Evolutionary conservation across 2,888 invertebrate genomes (phyloP), one percentile per base, ranked within the genome.

Genomic region (Uropetala carovei): DNA sequence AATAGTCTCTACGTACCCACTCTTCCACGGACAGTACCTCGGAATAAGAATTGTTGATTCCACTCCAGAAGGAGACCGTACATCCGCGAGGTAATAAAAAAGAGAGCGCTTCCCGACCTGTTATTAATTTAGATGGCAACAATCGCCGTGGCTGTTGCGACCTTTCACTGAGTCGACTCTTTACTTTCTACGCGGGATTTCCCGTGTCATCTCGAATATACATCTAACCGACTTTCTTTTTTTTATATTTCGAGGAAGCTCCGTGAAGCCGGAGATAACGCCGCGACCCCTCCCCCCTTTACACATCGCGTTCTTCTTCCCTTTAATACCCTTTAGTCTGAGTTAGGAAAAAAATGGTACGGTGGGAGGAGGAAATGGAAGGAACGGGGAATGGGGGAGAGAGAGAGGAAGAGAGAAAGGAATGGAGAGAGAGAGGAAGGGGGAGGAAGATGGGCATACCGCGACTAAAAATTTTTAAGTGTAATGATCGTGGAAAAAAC

Each of bases 141-240:
- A 75, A 75, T 75, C 27, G 75, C 75, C 7, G 11, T 13, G 22
- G 4, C 75, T 16, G 11, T 13, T 11, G 11, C 75, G 27, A 75
- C 22, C 75, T 75, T 75, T 75, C 75, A 75, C 75, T 75, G 22
- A 75, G 75, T 75, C 75, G 27, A 75, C 75, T 27, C 75, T 10
- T 22, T 75, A 27, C 75, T 75, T 75, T 75, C 75, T 27, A 75
- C 27, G 75, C 75, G 22, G 75, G 13, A 75, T 14, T 27, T 75
- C 75, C 75, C 75, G 75, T 75, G 75, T 75, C 75, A 75, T 75
- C 75, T 75, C 75, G 75, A 75, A 75, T 75, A 75, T 75, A 75
- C 75, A 75, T 75, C 75, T 75, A 75, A 75, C 22, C 22, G 75
- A 75, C 75, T 75, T 75, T 75, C 75, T 75, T 75, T 75, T 68